Percentiles rank a stretch among this genome's conserved stretches.
These are phyloP conservation scores for Heliconius hermathena DNA, from an alignment of 1,140 invertebrate species.

Conservation along the genomic window DNA sequence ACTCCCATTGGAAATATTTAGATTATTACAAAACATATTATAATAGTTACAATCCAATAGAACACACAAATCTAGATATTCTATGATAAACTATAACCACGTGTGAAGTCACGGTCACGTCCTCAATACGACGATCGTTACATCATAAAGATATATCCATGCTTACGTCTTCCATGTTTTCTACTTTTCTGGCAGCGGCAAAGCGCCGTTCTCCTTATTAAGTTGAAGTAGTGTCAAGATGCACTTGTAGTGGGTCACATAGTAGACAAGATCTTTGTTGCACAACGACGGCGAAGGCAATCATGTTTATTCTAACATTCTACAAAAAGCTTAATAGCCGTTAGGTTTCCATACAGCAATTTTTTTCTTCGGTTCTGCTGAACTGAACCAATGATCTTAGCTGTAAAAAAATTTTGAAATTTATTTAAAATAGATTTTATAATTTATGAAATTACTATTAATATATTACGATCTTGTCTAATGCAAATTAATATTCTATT, in stretches of 20 bases:
- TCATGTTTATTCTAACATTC: conserved; percentile 43
- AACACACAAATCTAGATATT: conserved; percentile 12
- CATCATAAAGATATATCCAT: conserved; percentile 48
- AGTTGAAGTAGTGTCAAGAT: conserved; percentile 70
- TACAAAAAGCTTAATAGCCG: conserved; percentile 36
- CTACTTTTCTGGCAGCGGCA: conserved; percentile 46
- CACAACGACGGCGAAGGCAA: conserved; percentile 49
- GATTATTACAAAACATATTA: conserved; percentile 4
- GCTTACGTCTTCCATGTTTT: conserved; percentile 40
- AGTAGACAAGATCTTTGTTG: conserved; percentile 62
- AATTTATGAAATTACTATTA: neutral
- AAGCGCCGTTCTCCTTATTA: conserved; percentile 70
- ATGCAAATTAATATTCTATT: conserved; percentile 8
- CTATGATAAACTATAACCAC: neutral
- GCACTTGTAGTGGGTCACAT: conserved; percentile 62
- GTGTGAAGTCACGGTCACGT: conserved; percentile 17
- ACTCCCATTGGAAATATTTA: neutral
- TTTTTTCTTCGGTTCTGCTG: neutral
- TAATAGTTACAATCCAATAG: conserved; percentile 13
- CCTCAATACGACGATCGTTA: conserved; percentile 47
- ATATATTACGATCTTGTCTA: neutral
- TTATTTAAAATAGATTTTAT: neutral
- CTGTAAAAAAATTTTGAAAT: no score
- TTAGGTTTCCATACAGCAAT: conserved; percentile 8
- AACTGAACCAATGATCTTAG: neutral